Evolutionary conservation across 2,888 invertebrate species (phyloP), one percentile per base, ranked within the genome.

Genomic region (Panorpa germanica): DNA sequence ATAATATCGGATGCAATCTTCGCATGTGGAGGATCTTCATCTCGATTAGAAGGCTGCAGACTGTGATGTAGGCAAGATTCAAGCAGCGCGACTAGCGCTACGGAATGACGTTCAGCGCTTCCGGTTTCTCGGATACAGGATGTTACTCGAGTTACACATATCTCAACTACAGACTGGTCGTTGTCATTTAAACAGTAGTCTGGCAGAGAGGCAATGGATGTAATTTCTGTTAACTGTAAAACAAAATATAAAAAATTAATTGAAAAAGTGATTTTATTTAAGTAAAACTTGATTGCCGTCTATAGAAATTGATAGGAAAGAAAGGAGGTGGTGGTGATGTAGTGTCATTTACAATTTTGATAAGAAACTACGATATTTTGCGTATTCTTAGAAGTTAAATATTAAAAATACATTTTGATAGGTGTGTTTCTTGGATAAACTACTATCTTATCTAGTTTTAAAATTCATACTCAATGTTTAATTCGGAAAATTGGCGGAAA

Each of bases 1-100:
- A 93, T 80, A 38, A 93, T 74, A 58, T 93, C 93, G 25, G 86
- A 83, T 12, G 90, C 88, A 46, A 93, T 91, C 59, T 93, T 93
- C 26, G 90, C 86, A 63, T 93, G 91, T 2, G 91, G 90, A 20
- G 90, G 85, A 57, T 91, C 90, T 46, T 82, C 81, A 53, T 83
- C 81, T 41, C 71, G 59, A 13, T 65, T 55, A 18, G 67, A 59
- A 1, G 83, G 80, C 56, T 82, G 78, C 40, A 90, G 61, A 53
- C 85, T 85, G 61, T 90, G 83, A 48, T 78, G 73, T 40, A 91
- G 58, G 46, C 90, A 91, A 18, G 81, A 78, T 57, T 86, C 82
- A 35, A 93, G 57, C 30, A 93, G 57, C 22, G 73, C 70, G 13
- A 93, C 85, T 39, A 93, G 56, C 2, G 82, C 72, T 29, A 72